Conservation (phyloP, 2,113 vertebrate species). For the Psilopsiagon aurifrons region DNA sequence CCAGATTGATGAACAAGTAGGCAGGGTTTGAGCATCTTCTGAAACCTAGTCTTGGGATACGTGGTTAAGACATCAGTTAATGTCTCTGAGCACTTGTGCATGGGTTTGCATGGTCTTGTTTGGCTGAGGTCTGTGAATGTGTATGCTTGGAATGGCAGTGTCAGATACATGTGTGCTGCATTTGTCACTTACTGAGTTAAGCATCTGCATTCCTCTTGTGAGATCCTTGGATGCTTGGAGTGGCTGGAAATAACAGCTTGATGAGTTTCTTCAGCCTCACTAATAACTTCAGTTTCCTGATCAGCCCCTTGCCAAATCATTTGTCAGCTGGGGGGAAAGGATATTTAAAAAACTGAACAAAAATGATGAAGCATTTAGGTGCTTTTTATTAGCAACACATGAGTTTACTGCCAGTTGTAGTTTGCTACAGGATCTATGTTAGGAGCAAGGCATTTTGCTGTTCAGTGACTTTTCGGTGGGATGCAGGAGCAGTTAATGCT, state of each 20-base stretch:
- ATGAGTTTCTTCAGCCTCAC: neutral
- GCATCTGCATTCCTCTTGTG: neutral
- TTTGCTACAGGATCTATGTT: neutral
- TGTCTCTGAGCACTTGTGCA: accelerated
- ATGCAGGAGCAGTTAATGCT: neutral
- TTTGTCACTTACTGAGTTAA: neutral
- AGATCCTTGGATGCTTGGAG: neutral
- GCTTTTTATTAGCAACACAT: neutral
- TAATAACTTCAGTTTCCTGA: neutral
- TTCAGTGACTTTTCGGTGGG: neutral
- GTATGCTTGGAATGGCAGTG: neutral
- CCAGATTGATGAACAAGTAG: accelerated
- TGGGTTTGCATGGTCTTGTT: neutral
- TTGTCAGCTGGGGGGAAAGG: neutral
- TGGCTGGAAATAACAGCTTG: neutral
- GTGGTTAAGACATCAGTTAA: neutral
- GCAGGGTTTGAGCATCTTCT: neutral
- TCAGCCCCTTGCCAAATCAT: neutral
- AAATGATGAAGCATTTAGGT: neutral
- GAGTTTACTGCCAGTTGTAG: neutral
- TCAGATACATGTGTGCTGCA: neutral
- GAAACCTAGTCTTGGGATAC: accelerated
- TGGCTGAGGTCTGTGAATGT: neutral
- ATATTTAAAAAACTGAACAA: neutral
- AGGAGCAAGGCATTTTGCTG: neutral